These are phyloP conservation scores for Passer domesticus DNA, from an alignment of 2,113 vertebrate genomes.

Conservation along the genomic window DNA sequence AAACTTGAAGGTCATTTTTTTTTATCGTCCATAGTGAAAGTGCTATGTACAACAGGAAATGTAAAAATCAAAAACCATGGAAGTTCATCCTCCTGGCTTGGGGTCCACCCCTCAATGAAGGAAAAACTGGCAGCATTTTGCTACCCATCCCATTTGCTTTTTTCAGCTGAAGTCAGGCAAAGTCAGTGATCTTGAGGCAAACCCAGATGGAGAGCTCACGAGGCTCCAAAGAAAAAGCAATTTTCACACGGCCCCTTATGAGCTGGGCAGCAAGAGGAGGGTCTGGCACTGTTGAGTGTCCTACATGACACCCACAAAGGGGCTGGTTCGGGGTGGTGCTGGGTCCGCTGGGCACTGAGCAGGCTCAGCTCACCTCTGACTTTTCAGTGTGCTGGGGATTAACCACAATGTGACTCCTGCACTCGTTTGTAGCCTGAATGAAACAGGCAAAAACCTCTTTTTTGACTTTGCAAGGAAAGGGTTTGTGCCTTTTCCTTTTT, in stretches of 20 bases:
- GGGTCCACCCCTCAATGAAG: background rate
- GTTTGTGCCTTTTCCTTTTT: constrained; percentile 24
- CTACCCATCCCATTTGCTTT: background rate
- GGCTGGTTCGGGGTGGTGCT: background rate
- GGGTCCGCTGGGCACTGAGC: background rate
- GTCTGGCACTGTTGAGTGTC: background rate
- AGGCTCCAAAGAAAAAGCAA: background rate
- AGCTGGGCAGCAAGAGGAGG: background rate
- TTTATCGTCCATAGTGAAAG: background rate
- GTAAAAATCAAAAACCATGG: background rate
- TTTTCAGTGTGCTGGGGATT: constrained; percentile 5
- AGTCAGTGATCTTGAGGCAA: background rate
- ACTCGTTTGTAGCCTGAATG: constrained; percentile 24
- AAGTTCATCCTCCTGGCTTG: background rate
- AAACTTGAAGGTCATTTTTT: background rate
- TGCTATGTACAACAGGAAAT: rapidly evolving
- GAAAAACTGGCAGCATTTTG: background rate
- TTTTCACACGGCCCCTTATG: background rate
- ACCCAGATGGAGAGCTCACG: background rate
- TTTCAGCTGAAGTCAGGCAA: background rate
- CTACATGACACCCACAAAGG: background rate
- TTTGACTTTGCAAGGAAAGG: constrained; percentile 30
- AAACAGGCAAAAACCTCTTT: constrained; percentile 36
- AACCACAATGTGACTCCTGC: constrained; percentile 41
- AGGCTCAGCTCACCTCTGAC: constrained; percentile 14